Base-by-base conservation (phyloP, 2,888 invertebrate genomes). In the Amphipoea oculea region DNA sequence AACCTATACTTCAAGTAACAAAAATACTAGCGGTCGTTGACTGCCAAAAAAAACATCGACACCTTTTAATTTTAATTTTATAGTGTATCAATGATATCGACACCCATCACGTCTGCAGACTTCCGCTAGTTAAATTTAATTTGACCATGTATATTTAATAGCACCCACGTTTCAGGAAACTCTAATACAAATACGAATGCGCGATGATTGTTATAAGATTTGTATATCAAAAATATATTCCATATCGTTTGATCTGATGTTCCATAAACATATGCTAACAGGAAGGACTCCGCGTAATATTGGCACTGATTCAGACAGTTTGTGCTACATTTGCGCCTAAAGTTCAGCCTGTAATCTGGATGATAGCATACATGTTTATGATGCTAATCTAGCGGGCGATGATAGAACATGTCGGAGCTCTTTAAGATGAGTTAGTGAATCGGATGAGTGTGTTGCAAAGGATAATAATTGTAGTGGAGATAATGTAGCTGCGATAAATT, bases 291-390 rank as follows among this genome's bases (percentile, higher is more conserved):
- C 40, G 40, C 36, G 36, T 29, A 86, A 69, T 79, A 72, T 86
- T 85, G 84, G 86, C 85, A 86, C 65, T 12, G 48, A 17, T 66
- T 71, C 71, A 71, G 29, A 12, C 48, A 68, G 40, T 76, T 86
- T 70, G 51, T 80, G 57, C 73, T 62, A 83, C 60, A 83, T 86
- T 67, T 67, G 5, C 45, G 63, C 48, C 40, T 82, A 76, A 71
- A 72, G 66, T 67, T 76, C 51, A 65, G 20, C 48, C 57, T 40
- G n/a, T 77, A 67, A 79, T 76, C 71, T 73, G 23, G 40, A 67
- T 23, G 0, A 71, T 79, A 23, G 11, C 51, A 5, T 45, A 48
- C 17, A 69, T 63, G 71, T 81, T 72, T 85, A 65, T 62, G 48
- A 62, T 73, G 12, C 11, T 62, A 20, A 85, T 83, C 62, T 73